phyloP scores from a whole-genome alignment of 2,797 vertebrate species.

The Manis pentadactyla region DNA sequence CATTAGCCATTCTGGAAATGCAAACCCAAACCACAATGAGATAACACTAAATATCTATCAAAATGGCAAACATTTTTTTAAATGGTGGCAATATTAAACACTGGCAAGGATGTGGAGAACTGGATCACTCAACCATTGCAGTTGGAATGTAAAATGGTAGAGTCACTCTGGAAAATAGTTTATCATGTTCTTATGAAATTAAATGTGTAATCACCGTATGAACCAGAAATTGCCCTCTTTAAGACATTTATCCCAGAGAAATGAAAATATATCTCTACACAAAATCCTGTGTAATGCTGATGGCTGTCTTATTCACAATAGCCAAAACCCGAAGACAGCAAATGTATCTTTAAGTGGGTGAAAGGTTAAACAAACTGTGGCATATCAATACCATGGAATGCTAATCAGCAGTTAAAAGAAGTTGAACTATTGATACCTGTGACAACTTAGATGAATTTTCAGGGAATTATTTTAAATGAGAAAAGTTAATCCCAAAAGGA shows the following conservation, averaged over 20 bases:
- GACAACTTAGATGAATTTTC: neutral
- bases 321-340: neutral
- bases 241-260: neutral
- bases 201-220: neutral
- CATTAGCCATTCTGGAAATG: neutral
- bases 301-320: neutral
- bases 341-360: neutral
- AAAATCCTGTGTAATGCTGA: neutral
- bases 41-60: neutral
- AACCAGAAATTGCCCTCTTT: neutral
- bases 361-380: neutral
- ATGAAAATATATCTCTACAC: neutral
- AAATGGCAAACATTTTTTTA: neutral
- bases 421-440: neutral
- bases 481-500: neutral
- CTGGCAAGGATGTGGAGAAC: neutral
- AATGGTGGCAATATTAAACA: neutral
- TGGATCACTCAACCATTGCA: neutral
- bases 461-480: neutral
- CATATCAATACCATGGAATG: neutral
- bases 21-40: slow-evolving; percentile 19
- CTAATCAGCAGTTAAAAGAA: neutral
- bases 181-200: neutral
- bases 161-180: neutral
- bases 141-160: neutral